Evolutionary conservation across 2,113 vertebrate species (phyloP).

Genomic region (Prunella fulvescens): DNA sequence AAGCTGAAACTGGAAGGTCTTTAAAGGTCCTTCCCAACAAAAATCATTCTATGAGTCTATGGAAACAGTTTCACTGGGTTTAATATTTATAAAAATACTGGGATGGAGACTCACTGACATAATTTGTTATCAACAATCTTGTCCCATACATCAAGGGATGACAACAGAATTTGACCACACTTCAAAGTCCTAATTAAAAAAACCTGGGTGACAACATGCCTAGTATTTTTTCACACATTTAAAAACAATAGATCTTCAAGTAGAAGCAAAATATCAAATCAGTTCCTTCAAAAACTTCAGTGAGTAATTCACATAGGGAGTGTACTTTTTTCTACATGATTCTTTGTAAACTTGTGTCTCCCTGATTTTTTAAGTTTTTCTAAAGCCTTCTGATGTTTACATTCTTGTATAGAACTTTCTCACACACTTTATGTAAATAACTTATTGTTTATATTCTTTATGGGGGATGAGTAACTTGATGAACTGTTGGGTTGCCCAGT

Average conservation of each 20-base stretch:
- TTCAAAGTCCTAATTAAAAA: not conserved
- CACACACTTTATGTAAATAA: too few species aligned
- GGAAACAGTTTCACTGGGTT: not conserved
- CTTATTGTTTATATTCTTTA: too few species aligned
- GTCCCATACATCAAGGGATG: not conserved
- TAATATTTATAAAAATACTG: not conserved
- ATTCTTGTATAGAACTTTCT: too few species aligned
- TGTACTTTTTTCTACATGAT: not conserved
- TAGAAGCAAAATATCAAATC: not conserved
- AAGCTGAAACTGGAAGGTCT: not conserved
- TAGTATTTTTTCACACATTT: not conserved
- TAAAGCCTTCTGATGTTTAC: too few species aligned
- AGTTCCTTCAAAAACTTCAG: not conserved
- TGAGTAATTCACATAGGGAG: not conserved
- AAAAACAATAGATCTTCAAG: not conserved
- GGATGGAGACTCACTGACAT: not conserved
- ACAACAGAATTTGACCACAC: not conserved
- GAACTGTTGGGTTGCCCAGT: too few species aligned
- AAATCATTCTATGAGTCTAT: not conserved
- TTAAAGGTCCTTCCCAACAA: not conserved
- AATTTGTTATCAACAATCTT: not conserved
- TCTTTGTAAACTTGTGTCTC: not conserved
- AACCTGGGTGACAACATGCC: not conserved
- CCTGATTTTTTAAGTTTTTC: too few species aligned
- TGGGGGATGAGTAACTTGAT: too few species aligned